These are phyloP conservation scores for Eudasyphora cyanicolor DNA, from an alignment of 2,888 invertebrate genomes.

Conservation along the genomic window DNA sequence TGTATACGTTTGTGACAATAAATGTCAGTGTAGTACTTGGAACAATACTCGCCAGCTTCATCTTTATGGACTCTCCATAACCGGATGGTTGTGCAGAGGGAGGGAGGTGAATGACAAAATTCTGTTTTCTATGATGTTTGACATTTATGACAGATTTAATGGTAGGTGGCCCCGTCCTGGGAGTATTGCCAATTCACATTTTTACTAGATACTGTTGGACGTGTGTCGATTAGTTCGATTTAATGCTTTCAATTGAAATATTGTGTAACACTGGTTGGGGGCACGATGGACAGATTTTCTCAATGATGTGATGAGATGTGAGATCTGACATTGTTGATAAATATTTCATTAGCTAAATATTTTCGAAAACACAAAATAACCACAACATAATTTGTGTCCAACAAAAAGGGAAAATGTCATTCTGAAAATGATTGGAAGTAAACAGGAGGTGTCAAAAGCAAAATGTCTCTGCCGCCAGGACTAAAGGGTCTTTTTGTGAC, in stretches of 20 bases:
- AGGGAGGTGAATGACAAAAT: background rate
- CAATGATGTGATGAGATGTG: background rate
- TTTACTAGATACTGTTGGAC: background rate
- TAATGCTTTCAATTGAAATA: constrained; percentile 53
- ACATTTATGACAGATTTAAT: constrained; percentile 7
- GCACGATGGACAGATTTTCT: background rate
- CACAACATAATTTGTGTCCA: constrained; percentile 24
- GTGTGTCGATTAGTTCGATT: constrained; percentile 56
- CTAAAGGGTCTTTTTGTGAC: background rate
- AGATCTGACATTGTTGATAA: constrained; percentile 37
- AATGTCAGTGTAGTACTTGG: background rate
- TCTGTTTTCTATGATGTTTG: background rate
- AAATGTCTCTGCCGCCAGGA: background rate
- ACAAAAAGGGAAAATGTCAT: background rate
- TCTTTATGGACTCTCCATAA: background rate
- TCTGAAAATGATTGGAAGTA: background rate
- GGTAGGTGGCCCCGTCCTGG: background rate
- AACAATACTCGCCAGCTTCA: background rate
- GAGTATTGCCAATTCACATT: background rate
- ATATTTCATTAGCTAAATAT: constrained; percentile 66
- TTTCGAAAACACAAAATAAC: constrained; percentile 54
- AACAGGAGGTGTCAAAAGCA: background rate
- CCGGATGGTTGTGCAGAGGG: no score
- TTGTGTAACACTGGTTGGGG: no score
- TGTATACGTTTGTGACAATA: background rate